Evolutionary conservation across 2,113 vertebrate genomes (phyloP), one percentile per base, ranked within the genome.

Genomic region (Ammodytes marinus): DNA sequence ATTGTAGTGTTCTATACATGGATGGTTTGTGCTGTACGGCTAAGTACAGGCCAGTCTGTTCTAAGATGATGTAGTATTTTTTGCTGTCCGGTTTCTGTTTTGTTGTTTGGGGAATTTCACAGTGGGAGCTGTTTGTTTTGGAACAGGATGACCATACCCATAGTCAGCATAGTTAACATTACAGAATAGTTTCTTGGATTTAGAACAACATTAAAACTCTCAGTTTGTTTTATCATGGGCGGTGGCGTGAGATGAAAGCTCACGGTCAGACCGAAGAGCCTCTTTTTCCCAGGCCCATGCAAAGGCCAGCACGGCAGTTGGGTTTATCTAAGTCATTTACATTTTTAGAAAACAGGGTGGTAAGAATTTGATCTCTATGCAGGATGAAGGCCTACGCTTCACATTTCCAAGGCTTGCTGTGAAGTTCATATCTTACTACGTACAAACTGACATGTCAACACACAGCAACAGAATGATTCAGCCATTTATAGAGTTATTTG

Each of bases 81-180:
- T 61, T 50, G 7, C 10, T 8, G 46, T 67, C 6, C 68, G 52
- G 6, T 6, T 54, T 52, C 45, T 57, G 37, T 58, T 77, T 49
- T 49, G 43, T 11, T 45, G 14, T 53, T 54, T 47, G 5, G 47
- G 27, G 4, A 50, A 50, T 35, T 39, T 69, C 45, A 2, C 49
- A 6, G 8, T 6, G 42, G 40, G 47, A 57, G 49, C 39, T 1
- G 1, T 72, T 83, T 72, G 43, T 55, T 83, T 70, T 74, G 64
- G 74, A 74, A 69, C 35, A 40, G 65, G 45, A 55, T 40, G 9
- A 2, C n/a, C 8, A 6, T 2, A 77, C n/a, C 11, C 5, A 65
- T 19, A 61, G 35, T 54, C 47, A 49, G 19, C 27, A 47, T 9
- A 6, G 42, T 3, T 27, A 49, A 19, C 15, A 42, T 27, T 60